Evolutionary conservation across 2,113 vertebrate genomes (phyloP).

Genomic region (Spea bombifrons): DNA sequence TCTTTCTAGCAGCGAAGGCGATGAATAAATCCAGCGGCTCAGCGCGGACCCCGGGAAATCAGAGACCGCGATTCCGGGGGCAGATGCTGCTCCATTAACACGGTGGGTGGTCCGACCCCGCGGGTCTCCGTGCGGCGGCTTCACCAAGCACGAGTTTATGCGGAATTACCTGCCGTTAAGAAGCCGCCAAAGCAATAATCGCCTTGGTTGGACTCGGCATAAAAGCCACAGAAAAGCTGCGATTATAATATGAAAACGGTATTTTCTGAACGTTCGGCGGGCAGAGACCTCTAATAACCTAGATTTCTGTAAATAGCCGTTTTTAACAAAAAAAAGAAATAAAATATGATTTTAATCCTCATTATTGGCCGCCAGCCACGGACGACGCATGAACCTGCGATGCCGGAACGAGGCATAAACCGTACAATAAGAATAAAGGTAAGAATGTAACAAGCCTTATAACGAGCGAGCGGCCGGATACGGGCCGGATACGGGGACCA

Average conservation of each 20-base stretch:
- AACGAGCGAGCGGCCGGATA: no score
- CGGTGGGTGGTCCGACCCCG: background rate
- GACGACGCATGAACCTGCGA: no score
- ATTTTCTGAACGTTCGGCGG: background rate
- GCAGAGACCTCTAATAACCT: background rate
- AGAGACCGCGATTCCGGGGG: background rate
- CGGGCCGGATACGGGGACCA: no score
- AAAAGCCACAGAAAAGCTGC: background rate
- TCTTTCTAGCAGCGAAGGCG: no score
- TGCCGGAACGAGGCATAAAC: no score
- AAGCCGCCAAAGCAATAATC: background rate
- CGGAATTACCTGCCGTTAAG: conserved; percentile 22
- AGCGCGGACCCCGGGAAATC: no score
- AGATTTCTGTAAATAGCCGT: background rate
- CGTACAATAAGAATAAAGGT: no score
- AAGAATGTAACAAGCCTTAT: no score
- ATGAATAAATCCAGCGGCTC: no score
- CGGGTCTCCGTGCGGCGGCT: background rate
- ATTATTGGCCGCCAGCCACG: no score
- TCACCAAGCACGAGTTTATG: conserved; percentile 3
- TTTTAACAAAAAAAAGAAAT: background rate
- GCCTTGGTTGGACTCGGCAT: conserved; percentile 8
- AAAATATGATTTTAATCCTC: background rate
- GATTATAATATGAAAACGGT: background rate
- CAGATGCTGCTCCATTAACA: conserved; percentile 7